Conservation (phyloP, 2,113 vertebrate genomes). For the Spheniscus mendiculus region DNA sequence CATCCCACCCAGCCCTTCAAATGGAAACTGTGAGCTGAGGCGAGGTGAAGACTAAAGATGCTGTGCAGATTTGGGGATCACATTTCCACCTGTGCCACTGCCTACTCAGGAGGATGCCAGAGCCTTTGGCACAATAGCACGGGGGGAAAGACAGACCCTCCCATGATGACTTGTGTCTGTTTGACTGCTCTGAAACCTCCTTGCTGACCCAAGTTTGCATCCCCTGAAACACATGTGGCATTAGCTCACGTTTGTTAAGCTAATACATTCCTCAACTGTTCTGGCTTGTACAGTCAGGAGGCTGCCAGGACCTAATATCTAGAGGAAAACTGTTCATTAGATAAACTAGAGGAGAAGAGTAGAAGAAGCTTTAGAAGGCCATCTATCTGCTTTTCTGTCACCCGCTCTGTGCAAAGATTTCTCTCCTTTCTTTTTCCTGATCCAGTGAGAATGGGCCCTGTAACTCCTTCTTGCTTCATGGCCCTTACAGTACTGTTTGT, state of each 20-base stretch:
- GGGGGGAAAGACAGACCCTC: not conserved
- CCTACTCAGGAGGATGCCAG: not conserved
- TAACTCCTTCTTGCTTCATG: not conserved
- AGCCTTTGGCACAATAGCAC: not conserved
- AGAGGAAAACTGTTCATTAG: not conserved
- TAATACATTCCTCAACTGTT: not conserved
- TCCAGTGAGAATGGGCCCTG: not conserved
- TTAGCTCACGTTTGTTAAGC: not conserved
- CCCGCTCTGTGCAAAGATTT: not conserved
- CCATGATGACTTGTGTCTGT: not conserved
- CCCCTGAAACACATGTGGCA: not conserved
- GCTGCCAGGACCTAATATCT: not conserved
- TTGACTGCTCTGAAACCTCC: not conserved
- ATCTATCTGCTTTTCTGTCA: not conserved
- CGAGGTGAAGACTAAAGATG: slow-evolving; percentile 86
- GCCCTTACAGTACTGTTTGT: not conserved
- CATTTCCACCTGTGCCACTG: not conserved
- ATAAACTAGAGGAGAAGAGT: not conserved
- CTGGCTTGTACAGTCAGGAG: not conserved
- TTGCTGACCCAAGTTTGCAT: not conserved
- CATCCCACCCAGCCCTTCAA: slow-evolving; percentile 86
- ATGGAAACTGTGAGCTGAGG: slow-evolving; percentile 86
- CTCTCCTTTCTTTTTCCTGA: not conserved
- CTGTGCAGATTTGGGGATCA: slow-evolving; percentile 65
- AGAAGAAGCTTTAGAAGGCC: not conserved